Conservation (phyloP, 2,113 vertebrate genomes). For the Sphaerodactylus townsendi region DNA sequence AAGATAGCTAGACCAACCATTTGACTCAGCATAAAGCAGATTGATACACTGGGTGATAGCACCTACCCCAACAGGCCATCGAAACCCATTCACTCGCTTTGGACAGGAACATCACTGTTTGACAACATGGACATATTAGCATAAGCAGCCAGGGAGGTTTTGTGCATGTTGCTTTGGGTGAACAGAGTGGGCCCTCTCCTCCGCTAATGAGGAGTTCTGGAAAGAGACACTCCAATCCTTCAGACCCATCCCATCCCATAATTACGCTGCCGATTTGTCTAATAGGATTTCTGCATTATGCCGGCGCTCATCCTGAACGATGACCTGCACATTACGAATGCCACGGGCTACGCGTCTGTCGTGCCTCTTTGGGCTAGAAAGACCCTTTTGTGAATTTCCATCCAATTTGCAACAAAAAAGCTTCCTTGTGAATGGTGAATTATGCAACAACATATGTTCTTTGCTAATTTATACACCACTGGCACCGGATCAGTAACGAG, state of each 20-base stretch:
- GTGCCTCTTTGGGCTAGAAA: constrained; percentile 46
- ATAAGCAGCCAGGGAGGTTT: too few species aligned
- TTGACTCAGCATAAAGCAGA: too few species aligned
- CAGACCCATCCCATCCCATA: not conserved
- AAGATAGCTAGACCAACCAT: too few species aligned
- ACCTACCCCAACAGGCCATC: too few species aligned
- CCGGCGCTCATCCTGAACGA: not conserved
- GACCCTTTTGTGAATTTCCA: constrained; percentile 71
- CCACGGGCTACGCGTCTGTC: constrained; percentile 40
- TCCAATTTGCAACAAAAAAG: constrained; percentile 68
- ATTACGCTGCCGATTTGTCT: not conserved
- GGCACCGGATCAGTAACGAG: constrained; percentile 54
- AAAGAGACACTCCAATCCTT: not conserved
- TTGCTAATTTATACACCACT: constrained; percentile 64
- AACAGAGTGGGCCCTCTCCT: too few species aligned
- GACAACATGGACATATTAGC: too few species aligned
- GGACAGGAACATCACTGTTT: too few species aligned
- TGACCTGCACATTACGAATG: constrained; percentile 21
- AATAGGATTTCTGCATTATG: not conserved
- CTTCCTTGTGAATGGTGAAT: constrained; percentile 64
- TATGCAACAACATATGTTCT: constrained; percentile 77
- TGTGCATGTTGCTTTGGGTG: too few species aligned
- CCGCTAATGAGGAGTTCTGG: not conserved
- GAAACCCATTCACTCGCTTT: too few species aligned
- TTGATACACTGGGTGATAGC: too few species aligned